Evolutionary conservation across 2,888 invertebrate genomes (phyloP).

Genomic region (Furcula furcula): DNA sequence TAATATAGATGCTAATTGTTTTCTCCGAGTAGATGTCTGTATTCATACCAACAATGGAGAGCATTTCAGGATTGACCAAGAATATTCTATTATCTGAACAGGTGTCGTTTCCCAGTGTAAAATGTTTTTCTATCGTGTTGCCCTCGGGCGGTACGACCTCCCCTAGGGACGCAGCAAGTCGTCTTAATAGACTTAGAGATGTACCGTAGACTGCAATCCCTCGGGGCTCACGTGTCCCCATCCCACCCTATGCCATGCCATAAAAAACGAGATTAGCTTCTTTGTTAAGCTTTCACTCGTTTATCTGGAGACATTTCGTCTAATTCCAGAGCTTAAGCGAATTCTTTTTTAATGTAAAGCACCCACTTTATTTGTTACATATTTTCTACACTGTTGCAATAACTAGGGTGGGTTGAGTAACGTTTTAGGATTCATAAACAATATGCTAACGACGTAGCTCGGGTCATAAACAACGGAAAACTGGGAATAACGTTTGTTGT

Average conservation of each 20-base stretch:
- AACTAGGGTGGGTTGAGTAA: slow-evolving; percentile 32
- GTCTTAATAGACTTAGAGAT: slow-evolving; percentile 78
- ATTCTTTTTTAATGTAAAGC: slow-evolving; percentile 29
- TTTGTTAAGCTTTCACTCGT: slow-evolving; percentile 51
- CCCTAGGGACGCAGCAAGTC: slow-evolving; percentile 60
- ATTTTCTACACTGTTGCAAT: slow-evolving; percentile 44
- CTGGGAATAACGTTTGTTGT: slow-evolving; percentile 36
- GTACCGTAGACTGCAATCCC: slow-evolving; percentile 64
- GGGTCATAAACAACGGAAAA: slow-evolving; percentile 46
- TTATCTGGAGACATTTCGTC: slow-evolving; percentile 37
- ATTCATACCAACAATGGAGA: slow-evolving; percentile 34
- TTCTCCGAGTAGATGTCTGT: slow-evolving; percentile 37
- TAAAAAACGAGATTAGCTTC: slow-evolving; percentile 67
- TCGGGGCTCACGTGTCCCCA: slow-evolving; percentile 57
- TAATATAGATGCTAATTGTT: slow-evolving; percentile 48
- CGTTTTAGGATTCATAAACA: slow-evolving; percentile 57
- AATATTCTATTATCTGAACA: slow-evolving; percentile 58
- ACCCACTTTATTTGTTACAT: slow-evolving; percentile 21
- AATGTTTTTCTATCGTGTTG: slow-evolving; percentile 65
- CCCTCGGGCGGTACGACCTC: slow-evolving; percentile 50
- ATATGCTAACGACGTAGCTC: slow-evolving; percentile 50
- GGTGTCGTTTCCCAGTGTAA: slow-evolving; percentile 67
- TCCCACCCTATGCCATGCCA: slow-evolving; percentile 44
- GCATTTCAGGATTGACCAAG: slow-evolving; percentile 31
- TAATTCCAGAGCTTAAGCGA: slow-evolving; percentile 30